A percentile compares a stretch with the other conserved stretches of the same genome.
Evolutionary conservation across 2,797 vertebrate genomes (phyloP).

Genomic region (Pipistrellus pygmaeus): DNA sequence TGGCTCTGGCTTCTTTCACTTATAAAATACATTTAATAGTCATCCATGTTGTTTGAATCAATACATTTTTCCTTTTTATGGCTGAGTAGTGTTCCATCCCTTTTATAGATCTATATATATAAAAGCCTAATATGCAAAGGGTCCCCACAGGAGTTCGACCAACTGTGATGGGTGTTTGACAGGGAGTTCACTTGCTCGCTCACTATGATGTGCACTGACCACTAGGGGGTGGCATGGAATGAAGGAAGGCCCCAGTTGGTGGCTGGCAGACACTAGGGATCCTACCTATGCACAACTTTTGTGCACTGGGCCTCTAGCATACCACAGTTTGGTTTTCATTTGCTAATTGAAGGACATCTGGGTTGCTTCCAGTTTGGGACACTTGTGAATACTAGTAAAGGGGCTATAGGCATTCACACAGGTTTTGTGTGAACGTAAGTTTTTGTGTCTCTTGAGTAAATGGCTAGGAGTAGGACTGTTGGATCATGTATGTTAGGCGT

Average conservation of each 20-base stretch:
- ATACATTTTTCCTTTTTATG: not conserved
- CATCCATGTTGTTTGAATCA: not conserved
- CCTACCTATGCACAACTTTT: too few relatives aligned
- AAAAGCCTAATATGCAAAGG: too few relatives aligned
- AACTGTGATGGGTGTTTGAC: too few relatives aligned
- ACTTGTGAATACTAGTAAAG: not conserved
- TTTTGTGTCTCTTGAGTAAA: slow-evolving; percentile 23
- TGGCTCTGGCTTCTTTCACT: not conserved
- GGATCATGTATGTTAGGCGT: not conserved
- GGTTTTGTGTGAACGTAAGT: not conserved
- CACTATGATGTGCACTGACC: too few relatives aligned
- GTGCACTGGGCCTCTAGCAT: not conserved
- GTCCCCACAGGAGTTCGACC: too few relatives aligned
- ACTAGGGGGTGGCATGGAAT: too few relatives aligned
- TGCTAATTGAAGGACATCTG: not conserved
- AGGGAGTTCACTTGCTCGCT: too few relatives aligned
- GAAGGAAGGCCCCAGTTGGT: too few relatives aligned
- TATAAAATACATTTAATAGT: not conserved
- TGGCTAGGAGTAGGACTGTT: not conserved
- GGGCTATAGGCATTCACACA: not conserved
- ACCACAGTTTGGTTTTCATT: not conserved
- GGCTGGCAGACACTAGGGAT: too few relatives aligned
- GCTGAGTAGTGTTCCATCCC: not conserved
- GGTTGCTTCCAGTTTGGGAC: not conserved
- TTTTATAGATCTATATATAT: not conserved